phyloP scores from a whole-genome alignment of 2,888 invertebrate species.

The Timema cristinae region DNA sequence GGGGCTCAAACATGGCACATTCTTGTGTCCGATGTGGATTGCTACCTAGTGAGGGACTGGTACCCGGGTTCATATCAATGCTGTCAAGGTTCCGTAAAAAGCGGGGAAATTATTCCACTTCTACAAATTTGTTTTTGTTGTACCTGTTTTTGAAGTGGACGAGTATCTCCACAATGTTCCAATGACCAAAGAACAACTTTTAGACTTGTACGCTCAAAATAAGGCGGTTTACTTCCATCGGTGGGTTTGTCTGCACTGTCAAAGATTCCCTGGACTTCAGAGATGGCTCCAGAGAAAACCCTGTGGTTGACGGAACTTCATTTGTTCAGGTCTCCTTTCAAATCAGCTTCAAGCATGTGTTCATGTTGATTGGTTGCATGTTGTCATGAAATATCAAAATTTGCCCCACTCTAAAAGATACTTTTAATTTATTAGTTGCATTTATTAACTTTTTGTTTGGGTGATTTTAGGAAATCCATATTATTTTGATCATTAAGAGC shows the following conservation, averaged over 20 bases:
- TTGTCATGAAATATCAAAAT: neutral
- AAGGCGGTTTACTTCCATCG: conserved; percentile 64
- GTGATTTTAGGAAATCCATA: no score
- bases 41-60: conserved; percentile 62
- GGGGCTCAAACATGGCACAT: conserved; percentile 60
- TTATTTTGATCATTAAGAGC: no score
- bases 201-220: conserved; percentile 50
- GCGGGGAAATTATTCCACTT: conserved; percentile 31
- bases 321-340: conserved; percentile 20
- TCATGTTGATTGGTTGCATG: neutral
- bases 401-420: no score
- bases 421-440: no score
- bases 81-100: conserved; percentile 50
- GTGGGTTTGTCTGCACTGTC: conserved; percentile 66
- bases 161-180: conserved; percentile 56
- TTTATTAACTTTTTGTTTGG: no score
- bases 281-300: conserved; percentile 53
- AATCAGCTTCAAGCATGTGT: neutral
- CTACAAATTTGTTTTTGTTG: conserved; percentile 56
- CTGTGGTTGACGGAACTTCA: conserved; percentile 11
- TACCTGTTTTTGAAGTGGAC: conserved; percentile 68
- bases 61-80: conserved; percentile 56
- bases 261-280: conserved; percentile 68
- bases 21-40: conserved; percentile 69
- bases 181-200: conserved; percentile 55